These are phyloP conservation scores for Clarias batrachus DNA, from an alignment of 2,113 vertebrate genomes.

Conservation along the genomic window DNA sequence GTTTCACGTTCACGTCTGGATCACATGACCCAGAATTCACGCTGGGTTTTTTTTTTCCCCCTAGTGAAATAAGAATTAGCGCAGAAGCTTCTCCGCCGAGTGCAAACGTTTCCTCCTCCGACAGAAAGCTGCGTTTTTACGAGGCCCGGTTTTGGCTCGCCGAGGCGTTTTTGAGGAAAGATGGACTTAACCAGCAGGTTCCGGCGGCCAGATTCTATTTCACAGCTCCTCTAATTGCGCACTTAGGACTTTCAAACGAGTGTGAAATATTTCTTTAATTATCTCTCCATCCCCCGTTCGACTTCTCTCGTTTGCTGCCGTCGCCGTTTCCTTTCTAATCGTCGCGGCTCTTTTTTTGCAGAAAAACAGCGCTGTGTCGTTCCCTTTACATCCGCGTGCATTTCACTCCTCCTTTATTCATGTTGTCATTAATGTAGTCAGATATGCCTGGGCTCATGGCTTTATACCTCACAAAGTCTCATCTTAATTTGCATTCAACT, in stretches of 20 bases:
- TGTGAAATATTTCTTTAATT: constrained; percentile 18
- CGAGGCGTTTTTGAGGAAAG: background rate
- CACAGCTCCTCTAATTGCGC: background rate
- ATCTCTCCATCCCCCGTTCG: background rate
- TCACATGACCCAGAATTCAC: background rate
- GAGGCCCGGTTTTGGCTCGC: background rate
- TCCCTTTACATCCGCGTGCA: background rate
- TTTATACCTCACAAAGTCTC: background rate
- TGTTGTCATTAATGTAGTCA: background rate
- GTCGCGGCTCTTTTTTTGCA: no score
- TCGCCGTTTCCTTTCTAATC: background rate
- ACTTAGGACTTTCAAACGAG: background rate
- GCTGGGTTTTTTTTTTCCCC: background rate
- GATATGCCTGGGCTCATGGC: background rate
- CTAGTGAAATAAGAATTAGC: background rate
- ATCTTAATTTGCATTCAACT: background rate
- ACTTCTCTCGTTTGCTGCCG: background rate
- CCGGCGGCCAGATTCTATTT: background rate
- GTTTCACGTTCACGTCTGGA: background rate
- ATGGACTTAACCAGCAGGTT: background rate
- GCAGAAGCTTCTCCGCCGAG: background rate
- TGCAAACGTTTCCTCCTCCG: background rate
- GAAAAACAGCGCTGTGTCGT: background rate
- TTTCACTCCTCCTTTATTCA: background rate
- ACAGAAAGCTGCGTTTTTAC: background rate